These are phyloP conservation scores for Phrynocephalus vlangalii DNA, from an alignment of 2,797 vertebrate genomes.

Conservation along the genomic window DNA sequence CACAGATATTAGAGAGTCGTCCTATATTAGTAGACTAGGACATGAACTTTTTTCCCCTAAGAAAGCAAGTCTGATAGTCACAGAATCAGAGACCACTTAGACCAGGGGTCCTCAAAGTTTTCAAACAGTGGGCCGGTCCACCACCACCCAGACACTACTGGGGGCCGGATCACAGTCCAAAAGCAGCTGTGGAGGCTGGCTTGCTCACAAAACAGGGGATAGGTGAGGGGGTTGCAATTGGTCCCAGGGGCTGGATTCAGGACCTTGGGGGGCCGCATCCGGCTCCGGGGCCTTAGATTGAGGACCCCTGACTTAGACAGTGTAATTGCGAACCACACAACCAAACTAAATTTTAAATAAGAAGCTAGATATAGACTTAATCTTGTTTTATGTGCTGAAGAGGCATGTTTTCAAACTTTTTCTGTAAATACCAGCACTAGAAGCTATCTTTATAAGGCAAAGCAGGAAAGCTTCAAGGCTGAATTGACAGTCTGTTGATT, in stretches of 20 bases:
- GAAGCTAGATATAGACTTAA: conserved; percentile 7
- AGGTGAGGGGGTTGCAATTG: no score
- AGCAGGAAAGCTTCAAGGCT: conserved; percentile 28
- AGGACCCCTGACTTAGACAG: no score
- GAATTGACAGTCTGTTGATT: conserved; percentile 41
- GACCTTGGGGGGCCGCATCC: no score
- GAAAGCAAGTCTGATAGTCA: neutral
- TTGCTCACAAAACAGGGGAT: no score
- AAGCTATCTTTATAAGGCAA: conserved; percentile 34
- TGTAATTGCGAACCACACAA: neutral
- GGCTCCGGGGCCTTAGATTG: no score
- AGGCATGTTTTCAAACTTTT: conserved; percentile 10
- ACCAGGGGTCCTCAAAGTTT: neutral
- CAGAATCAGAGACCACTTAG: neutral
- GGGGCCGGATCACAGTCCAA: no score
- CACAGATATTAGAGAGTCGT: neutral
- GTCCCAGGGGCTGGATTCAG: no score
- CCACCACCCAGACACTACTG: no score
- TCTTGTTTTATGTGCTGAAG: conserved; percentile 21
- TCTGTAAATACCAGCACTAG: conserved; percentile 24
- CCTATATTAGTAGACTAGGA: neutral
- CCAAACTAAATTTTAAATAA: neutral
- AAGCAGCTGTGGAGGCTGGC: no score
- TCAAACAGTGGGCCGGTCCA: no score
- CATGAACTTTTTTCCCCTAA: conserved; percentile 5